Percentiles rank a stretch among this genome's conserved stretches.
Conservation (phyloP, 2,113 vertebrate genomes). For the Cynopterus brachyotis region DNA sequence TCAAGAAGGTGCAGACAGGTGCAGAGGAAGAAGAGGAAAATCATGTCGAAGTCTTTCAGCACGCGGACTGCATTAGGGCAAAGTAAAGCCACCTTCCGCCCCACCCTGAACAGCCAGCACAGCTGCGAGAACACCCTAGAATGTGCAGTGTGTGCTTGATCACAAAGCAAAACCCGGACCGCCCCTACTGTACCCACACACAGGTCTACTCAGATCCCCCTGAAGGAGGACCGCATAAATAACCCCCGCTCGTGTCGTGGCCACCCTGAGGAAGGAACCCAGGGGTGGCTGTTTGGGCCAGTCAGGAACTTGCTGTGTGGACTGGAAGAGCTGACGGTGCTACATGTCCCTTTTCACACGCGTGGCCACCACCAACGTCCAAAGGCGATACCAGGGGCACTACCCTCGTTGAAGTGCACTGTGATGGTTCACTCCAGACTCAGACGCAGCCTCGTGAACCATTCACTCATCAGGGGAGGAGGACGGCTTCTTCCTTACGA, state of each 20-base stretch:
- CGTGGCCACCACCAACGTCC: slow-evolving; percentile 86
- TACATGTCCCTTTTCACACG: slow-evolving; percentile 72
- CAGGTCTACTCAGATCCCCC: background rate
- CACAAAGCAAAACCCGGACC: background rate
- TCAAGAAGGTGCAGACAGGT: background rate
- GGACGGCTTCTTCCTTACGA: slow-evolving; percentile 88
- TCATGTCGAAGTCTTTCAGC: background rate
- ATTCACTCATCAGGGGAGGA: slow-evolving; percentile 89
- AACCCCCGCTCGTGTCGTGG: background rate
- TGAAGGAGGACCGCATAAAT: background rate
- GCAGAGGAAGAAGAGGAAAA: background rate
- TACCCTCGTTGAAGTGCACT: slow-evolving; percentile 89
- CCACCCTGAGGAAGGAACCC: background rate
- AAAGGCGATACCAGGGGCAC: slow-evolving; percentile 88
- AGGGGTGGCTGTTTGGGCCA: slow-evolving; percentile 28
- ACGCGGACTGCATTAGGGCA: rapidly evolving
- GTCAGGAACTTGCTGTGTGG: slow-evolving; percentile 47
- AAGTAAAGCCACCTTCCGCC: background rate
- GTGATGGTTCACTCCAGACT: slow-evolving; percentile 87
- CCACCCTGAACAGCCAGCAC: background rate
- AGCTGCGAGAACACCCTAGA: background rate
- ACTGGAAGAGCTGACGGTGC: slow-evolving; percentile 61
- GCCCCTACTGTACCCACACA: no score
- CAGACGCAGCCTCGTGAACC: slow-evolving; percentile 87
- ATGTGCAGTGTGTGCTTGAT: background rate